Evolutionary conservation across 2,888 invertebrate species (phyloP).

Genomic region (Drosophila atroscutellata): DNA sequence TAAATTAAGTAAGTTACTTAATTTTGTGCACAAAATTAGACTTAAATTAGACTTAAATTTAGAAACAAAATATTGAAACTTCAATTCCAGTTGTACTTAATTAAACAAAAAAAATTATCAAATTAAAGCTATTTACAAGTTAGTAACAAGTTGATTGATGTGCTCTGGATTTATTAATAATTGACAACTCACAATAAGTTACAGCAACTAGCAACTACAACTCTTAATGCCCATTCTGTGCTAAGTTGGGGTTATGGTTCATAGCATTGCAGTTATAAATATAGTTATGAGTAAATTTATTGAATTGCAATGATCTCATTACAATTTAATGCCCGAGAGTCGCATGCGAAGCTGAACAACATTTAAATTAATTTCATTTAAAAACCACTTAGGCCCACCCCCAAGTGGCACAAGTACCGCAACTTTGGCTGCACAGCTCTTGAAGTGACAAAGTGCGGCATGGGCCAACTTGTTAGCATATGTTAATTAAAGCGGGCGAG

Average conservation of each 20-base stretch:
- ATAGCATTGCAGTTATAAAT: conserved; percentile 69
- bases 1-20: not conserved
- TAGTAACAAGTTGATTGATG: not conserved
- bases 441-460: conserved; percentile 78
- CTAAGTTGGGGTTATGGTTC: conserved; percentile 39
- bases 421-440: conserved; percentile 48
- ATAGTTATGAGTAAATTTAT: conserved; percentile 73
- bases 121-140: not conserved
- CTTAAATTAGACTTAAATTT: not conserved
- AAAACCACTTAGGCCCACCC: conserved; percentile 80
- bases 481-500: conserved; percentile 78
- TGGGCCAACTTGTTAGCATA: conserved; percentile 80
- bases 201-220: conserved; percentile 25
- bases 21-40: not conserved
- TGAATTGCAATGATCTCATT: conserved; percentile 76
- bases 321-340: conserved; percentile 65
- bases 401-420: conserved; percentile 66
- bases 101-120: not conserved
- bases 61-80: not conserved
- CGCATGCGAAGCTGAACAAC: conserved; percentile 32
- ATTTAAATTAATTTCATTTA: conserved; percentile 81
- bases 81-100: not conserved
- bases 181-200: not conserved
- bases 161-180: not conserved
- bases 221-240: conserved; percentile 54